Conservation (phyloP, 2,888 invertebrate genomes). For the Ichneumon xanthorius region DNA sequence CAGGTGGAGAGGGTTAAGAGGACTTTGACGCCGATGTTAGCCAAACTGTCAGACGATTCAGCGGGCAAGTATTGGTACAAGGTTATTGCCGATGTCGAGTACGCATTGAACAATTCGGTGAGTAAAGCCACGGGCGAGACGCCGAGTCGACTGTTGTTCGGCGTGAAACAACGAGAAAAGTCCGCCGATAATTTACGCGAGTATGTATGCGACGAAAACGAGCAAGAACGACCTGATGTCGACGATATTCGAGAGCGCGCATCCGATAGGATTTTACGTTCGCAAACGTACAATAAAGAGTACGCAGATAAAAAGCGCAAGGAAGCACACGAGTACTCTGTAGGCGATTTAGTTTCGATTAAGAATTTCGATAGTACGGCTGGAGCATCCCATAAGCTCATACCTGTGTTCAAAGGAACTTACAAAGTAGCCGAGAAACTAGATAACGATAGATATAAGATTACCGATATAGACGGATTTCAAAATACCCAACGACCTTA, state of each 20-base stretch:
- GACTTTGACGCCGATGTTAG: conserved; percentile 63
- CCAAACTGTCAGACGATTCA: conserved; percentile 6
- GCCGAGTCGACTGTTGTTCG: conserved; percentile 30
- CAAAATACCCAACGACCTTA: too few species aligned
- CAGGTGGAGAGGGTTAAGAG: conserved; percentile 74
- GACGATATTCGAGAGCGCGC: conserved; percentile 28
- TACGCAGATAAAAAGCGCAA: too few species aligned
- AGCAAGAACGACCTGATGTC: background rate
- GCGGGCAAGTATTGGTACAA: conserved; percentile 29
- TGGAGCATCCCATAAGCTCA: too few species aligned
- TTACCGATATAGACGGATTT: too few species aligned
- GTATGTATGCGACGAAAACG: background rate
- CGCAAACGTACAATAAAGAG: too few species aligned
- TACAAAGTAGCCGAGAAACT: too few species aligned
- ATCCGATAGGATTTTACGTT: conserved; percentile 28
- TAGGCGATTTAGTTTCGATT: too few species aligned
- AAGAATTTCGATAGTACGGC: too few species aligned
- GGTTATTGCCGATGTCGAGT: conserved; percentile 21
- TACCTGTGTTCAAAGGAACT: too few species aligned
- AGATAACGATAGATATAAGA: too few species aligned
- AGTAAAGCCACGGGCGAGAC: conserved; percentile 15
- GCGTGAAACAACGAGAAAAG: conserved; percentile 28
- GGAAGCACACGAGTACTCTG: too few species aligned
- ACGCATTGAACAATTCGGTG: conserved; percentile 31
- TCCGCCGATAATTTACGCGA: conserved; percentile 24